Conservation (phyloP, 2,797 vertebrate genomes). For the Periparus ater region DNA sequence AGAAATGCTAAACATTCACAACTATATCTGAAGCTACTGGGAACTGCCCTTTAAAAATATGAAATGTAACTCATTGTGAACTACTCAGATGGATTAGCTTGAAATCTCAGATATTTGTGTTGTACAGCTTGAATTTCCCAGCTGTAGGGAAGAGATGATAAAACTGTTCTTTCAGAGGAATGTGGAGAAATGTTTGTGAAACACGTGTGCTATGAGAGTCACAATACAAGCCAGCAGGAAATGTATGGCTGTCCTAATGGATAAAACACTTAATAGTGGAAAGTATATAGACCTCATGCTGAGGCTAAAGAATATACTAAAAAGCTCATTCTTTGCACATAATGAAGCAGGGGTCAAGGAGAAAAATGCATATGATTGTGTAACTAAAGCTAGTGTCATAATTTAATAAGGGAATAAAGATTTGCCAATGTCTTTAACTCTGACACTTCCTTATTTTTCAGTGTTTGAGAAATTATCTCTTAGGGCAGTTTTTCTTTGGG, state of each 20-base stretch:
- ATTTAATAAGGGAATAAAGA: background rate
- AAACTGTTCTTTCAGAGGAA: background rate
- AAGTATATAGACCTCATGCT: background rate
- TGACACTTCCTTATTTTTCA: background rate
- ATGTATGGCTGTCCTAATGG: background rate
- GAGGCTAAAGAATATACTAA: background rate
- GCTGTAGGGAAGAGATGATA: background rate
- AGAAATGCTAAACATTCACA: background rate
- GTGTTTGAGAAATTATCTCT: background rate
- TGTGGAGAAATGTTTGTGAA: background rate
- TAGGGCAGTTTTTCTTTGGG: background rate
- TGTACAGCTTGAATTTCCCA: background rate
- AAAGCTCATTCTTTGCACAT: background rate
- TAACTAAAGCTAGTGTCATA: background rate
- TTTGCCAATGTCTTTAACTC: background rate
- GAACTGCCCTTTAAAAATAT: constrained; percentile 15
- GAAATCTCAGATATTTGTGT: background rate
- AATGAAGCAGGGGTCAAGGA: background rate
- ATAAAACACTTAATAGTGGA: background rate
- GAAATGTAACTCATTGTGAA: background rate
- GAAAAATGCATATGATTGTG: background rate
- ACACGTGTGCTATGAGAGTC: background rate
- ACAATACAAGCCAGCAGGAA: background rate
- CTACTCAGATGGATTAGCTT: background rate
- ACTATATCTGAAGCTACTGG: constrained; percentile 5